Conservation (phyloP, 35 echinoderm and acorn worm genomes). For the Ophioderma brevispina region DNA sequence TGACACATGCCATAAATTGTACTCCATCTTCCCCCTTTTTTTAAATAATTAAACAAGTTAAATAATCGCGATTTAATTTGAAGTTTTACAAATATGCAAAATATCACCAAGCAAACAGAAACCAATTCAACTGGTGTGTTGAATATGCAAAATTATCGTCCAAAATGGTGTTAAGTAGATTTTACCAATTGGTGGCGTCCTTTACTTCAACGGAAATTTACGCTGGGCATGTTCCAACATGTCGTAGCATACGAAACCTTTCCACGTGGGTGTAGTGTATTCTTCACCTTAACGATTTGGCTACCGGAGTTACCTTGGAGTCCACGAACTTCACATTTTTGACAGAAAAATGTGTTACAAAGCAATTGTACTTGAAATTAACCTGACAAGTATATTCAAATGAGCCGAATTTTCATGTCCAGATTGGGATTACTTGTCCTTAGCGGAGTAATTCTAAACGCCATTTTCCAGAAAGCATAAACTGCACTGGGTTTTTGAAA, state of each 20-base stretch:
- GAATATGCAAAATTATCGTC: not conserved
- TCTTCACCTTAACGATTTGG: no score
- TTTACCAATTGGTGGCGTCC: not conserved
- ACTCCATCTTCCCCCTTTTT: not conserved
- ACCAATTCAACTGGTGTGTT: not conserved
- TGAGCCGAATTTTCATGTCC: no score
- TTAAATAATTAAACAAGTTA: not conserved
- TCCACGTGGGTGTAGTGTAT: not conserved
- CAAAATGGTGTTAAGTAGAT: no score
- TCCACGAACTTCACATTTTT: no score
- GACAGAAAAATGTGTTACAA: no score
- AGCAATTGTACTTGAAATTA: no score
- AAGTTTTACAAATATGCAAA: not conserved
- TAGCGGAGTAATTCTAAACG: no score
- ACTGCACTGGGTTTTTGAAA: no score
- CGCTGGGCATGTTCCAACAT: not conserved
- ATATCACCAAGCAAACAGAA: not conserved
- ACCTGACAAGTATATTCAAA: no score
- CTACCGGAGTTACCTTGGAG: no score
- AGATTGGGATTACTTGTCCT: no score
- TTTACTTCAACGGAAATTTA: not conserved
- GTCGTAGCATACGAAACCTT: not conserved
- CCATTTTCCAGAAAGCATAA: no score
- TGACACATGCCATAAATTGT: not conserved
- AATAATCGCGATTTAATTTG: not conserved